Conservation (phyloP, 1,140 invertebrate genomes). For the Heliconius eleuchia region DNA sequence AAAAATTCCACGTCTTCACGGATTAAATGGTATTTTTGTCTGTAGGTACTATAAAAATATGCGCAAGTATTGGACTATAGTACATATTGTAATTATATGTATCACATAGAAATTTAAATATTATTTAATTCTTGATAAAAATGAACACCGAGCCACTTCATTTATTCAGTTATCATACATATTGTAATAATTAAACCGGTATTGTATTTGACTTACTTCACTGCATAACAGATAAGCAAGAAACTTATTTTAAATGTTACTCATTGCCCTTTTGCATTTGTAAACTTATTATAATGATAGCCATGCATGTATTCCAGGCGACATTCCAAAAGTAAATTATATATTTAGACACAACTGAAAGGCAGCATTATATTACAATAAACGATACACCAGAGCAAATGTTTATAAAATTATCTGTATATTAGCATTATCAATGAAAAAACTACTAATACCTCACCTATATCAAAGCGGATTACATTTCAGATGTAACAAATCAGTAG, state of each 20-base stretch:
- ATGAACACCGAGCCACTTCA: neutral
- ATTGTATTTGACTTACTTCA: neutral
- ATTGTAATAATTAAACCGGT: slow-evolving; percentile 1
- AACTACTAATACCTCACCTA: slow-evolving; percentile 9
- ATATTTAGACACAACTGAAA: slow-evolving; percentile 9
- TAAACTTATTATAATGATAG: neutral
- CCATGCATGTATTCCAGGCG: neutral
- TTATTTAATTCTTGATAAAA: neutral
- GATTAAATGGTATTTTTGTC: too few species aligned
- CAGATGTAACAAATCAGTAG: slow-evolving; percentile 14
- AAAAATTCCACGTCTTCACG: too few species aligned
- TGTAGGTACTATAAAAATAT: too few species aligned
- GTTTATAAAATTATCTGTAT: neutral
- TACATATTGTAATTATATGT: neutral
- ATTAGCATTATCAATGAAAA: neutral
- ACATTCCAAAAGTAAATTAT: neutral
- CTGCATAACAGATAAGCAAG: neutral
- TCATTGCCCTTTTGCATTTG: neutral
- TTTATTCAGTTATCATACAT: slow-evolving; percentile 1
- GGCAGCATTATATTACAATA: neutral
- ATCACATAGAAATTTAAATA: slow-evolving; percentile 3
- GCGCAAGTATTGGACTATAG: neutral
- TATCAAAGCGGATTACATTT: slow-evolving; percentile 24
- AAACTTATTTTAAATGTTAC: neutral
- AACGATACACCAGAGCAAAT: neutral